Evolutionary conservation across 2,888 invertebrate genomes (phyloP).

Genomic region (Ariolimax columbianus): DNA sequence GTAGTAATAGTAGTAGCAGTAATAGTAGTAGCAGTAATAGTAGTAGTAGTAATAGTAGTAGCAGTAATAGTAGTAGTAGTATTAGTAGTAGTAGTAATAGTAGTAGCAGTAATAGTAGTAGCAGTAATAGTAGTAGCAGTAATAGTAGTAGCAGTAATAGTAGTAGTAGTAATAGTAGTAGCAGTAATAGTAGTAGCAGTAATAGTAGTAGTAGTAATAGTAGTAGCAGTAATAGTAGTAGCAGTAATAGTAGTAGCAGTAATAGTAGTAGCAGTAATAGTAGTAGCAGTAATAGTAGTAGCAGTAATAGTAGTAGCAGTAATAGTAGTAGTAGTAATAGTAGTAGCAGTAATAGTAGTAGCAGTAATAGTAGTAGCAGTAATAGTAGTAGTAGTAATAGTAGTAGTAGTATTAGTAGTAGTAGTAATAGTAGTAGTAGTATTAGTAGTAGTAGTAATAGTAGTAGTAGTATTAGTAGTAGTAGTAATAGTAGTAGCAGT

Average conservation of each 20-base stretch:
- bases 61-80: conserved; percentile 44
- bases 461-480: background rate
- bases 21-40: conserved; percentile 27
- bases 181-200: background rate
- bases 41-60: conserved; percentile 42
- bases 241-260: too few relatives aligned
- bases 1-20: background rate
- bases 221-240: too few relatives aligned
- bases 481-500: conserved; percentile 16
- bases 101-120: conserved; percentile 41
- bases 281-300: conserved; percentile 6
- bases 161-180: background rate
- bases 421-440: too few relatives aligned
- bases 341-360: too few relatives aligned
- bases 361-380: too few relatives aligned
- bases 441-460: background rate
- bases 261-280: too few relatives aligned
- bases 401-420: too few relatives aligned
- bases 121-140: conserved; percentile 34
- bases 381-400: too few relatives aligned
- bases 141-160: too few relatives aligned
- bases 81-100: conserved; percentile 46
- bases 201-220: too few relatives aligned
- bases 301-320: too few relatives aligned
- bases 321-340: too few relatives aligned